phyloP scores from a whole-genome alignment of 30 jellyfish, hydroid and myxozoan species.

The Aurelia sp. region DNA sequence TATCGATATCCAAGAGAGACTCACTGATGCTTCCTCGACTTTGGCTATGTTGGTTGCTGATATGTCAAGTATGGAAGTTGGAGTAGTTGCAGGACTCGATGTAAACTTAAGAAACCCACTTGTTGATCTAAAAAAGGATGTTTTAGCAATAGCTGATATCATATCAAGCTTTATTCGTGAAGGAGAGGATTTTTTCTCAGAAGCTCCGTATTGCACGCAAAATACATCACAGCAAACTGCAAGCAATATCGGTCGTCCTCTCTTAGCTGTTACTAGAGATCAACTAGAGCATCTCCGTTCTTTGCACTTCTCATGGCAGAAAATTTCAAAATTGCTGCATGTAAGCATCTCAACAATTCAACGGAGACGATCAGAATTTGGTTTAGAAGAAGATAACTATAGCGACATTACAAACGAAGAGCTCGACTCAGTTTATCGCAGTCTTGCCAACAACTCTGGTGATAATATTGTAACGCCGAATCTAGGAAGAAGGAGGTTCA shows the following conservation, averaged over 20 bases:
- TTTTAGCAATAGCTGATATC: slow-evolving; percentile 16
- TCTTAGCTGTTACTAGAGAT: too few relatives aligned
- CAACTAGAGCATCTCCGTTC: too few relatives aligned
- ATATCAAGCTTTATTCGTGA: not conserved
- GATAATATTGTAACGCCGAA: slow-evolving; percentile 32
- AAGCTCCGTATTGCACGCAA: slow-evolving; percentile 11
- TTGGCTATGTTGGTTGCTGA: slow-evolving; percentile 34
- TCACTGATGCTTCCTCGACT: slow-evolving; percentile 23
- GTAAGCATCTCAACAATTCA: slow-evolving; percentile 24
- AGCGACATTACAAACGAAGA: slow-evolving; percentile 13
- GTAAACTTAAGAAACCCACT: slow-evolving; percentile 15
- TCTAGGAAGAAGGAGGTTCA: slow-evolving; percentile 31
- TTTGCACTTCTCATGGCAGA: too few relatives aligned
- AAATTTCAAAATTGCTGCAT: slow-evolving; percentile 12
- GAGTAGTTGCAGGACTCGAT: slow-evolving; percentile 31
- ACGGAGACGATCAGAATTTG: slow-evolving; percentile 27
- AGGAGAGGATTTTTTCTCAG: not conserved
- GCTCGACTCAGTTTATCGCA: slow-evolving; percentile 34
- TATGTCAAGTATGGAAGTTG: slow-evolving; percentile 31
- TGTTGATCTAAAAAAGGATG: slow-evolving; percentile 22
- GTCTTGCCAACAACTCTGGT: not conserved
- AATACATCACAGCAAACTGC: slow-evolving; percentile 5
- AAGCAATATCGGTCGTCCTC: slow-evolving; percentile 34
- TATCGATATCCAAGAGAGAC: not conserved
- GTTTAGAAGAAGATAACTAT: slow-evolving; percentile 24